Evolutionary conservation across 2,113 vertebrate genomes (phyloP).

Genomic region (Taxidea taxus): DNA sequence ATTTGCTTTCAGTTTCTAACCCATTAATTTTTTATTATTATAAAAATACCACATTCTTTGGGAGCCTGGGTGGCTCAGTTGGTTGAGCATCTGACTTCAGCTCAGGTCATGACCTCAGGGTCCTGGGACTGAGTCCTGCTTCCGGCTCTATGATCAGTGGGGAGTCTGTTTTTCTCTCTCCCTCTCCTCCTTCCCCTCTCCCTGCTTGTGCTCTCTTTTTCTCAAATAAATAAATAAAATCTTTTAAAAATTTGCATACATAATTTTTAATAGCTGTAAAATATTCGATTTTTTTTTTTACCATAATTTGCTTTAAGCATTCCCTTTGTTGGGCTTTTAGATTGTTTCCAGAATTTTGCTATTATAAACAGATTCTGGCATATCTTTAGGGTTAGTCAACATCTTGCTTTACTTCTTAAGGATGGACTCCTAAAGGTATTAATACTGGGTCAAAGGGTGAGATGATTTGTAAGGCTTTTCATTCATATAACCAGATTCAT

Average conservation of each 20-base stretch:
- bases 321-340: neutral
- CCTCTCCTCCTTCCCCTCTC: neutral
- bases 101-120: neutral
- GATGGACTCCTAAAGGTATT: neutral
- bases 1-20: neutral
- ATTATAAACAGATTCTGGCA: neutral
- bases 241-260: neutral
- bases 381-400: neutral
- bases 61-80: neutral
- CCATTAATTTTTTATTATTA: neutral
- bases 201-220: neutral
- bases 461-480: neutral
- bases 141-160: neutral
- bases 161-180: neutral
- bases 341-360: neutral
- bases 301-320: neutral
- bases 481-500: neutral
- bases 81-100: neutral
- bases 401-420: neutral
- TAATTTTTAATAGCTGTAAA: constrained; percentile 14
- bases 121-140: neutral
- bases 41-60: neutral
- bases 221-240: neutral
- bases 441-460: neutral
- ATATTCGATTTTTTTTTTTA: neutral